These are phyloP conservation scores for Scaeva pyrastri DNA, from an alignment of 2,888 invertebrate genomes.

Conservation along the genomic window DNA sequence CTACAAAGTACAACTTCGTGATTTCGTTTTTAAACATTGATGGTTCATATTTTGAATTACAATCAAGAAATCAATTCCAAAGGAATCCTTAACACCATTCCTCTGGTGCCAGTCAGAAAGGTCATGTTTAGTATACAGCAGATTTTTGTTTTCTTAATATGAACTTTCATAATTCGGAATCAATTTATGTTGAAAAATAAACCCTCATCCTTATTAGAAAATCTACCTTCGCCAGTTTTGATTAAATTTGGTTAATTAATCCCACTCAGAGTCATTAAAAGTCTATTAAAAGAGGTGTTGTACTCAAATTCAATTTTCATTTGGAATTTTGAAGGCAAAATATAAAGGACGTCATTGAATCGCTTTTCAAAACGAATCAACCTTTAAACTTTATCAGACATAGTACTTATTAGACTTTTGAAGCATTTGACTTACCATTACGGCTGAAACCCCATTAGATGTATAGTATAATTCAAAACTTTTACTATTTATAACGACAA, in stretches of 20 bases:
- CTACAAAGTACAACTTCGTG: too few relatives aligned
- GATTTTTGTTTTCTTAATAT: too few relatives aligned
- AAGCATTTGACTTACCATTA: background rate
- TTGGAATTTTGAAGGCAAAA: background rate
- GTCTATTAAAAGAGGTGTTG: constrained; percentile 3
- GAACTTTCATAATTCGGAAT: too few relatives aligned
- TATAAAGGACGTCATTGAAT: constrained; percentile 2
- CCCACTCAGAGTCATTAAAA: constrained; percentile 31
- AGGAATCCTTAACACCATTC: too few relatives aligned
- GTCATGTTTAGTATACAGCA: too few relatives aligned
- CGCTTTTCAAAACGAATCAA: background rate
- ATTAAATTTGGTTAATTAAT: constrained; percentile 27
- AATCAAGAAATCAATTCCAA: too few relatives aligned
- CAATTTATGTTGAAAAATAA: background rate
- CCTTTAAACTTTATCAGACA: background rate
- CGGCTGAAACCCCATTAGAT: background rate
- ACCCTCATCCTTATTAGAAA: background rate
- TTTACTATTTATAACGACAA: background rate
- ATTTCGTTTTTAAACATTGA: too few relatives aligned
- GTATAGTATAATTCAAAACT: background rate
- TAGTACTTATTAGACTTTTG: background rate
- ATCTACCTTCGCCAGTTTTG: constrained; percentile 7
- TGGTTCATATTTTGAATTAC: too few relatives aligned
- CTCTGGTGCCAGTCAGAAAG: too few relatives aligned
- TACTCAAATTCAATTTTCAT: background rate